phyloP scores from a whole-genome alignment of 2,888 invertebrate species.

The Nesidiocoris tenuis region DNA sequence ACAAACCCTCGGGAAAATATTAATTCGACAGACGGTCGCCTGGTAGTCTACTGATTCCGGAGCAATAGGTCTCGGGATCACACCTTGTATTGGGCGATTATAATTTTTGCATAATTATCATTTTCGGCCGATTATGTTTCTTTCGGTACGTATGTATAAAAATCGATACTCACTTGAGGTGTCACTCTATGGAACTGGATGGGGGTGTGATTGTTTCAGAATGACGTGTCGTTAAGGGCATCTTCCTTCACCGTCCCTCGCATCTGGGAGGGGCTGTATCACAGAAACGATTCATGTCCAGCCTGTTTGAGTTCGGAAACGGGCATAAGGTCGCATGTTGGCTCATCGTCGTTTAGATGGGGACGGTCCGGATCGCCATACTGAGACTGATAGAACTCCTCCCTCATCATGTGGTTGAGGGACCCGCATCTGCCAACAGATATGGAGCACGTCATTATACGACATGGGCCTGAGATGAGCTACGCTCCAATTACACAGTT shows the following conservation, averaged over 20 bases:
- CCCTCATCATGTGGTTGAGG: conserved; percentile 88
- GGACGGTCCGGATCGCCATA: conserved; percentile 73
- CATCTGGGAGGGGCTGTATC: conserved; percentile 43
- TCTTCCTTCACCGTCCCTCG: conserved; percentile 4
- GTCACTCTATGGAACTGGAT: neutral
- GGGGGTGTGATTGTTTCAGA: conserved; percentile 6
- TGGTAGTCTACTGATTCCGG: too few relatives aligned
- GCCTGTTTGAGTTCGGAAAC: conserved; percentile 47
- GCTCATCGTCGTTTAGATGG: conserved; percentile 43
- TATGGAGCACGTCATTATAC: neutral
- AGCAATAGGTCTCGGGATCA: too few relatives aligned
- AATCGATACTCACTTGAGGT: neutral
- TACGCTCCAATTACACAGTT: too few relatives aligned
- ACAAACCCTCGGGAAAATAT: too few relatives aligned
- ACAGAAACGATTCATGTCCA: conserved; percentile 50
- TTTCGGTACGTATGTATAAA: too few relatives aligned
- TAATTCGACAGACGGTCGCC: too few relatives aligned
- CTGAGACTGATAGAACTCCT: conserved; percentile 89
- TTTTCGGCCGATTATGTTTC: too few relatives aligned
- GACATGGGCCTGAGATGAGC: too few relatives aligned
- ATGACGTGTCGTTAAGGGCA: conserved; percentile 17
- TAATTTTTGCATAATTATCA: too few relatives aligned
- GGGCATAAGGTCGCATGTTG: conserved; percentile 48
- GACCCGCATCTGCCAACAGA: conserved; percentile 70
- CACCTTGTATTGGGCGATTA: too few relatives aligned